A percentile compares a stretch with the other conserved stretches of the same genome.
Evolutionary conservation across 2,113 vertebrate species (phyloP).

Genomic region (Centropristis striata): DNA sequence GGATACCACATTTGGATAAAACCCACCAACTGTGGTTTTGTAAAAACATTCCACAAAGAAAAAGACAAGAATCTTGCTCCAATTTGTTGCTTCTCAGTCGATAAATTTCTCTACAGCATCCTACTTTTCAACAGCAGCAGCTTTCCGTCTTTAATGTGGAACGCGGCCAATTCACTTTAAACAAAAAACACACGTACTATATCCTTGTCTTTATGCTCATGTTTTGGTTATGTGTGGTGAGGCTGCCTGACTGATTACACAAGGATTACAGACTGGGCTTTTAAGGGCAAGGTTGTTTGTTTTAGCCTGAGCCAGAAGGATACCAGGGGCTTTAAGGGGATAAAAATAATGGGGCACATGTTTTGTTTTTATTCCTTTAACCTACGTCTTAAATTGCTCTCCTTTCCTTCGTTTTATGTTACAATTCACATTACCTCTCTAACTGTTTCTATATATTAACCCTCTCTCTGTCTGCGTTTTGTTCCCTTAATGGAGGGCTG

Average conservation of each 20-base stretch:
- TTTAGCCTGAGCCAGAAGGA: slow-evolving; percentile 69
- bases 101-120: not conserved
- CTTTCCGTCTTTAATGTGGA: slow-evolving; percentile 45
- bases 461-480: not conserved
- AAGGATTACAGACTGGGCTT: slow-evolving; percentile 67
- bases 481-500: slow-evolving; percentile 64
- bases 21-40: not conserved
- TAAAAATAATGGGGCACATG: slow-evolving; percentile 10
- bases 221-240: slow-evolving; percentile 59
- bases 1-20: not conserved
- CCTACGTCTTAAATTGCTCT: slow-evolving; percentile 14
- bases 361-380: slow-evolving; percentile 49
- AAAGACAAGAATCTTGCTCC: not conserved
- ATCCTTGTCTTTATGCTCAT: slow-evolving; percentile 3
- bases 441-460: slow-evolving; percentile 14
- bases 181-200: slow-evolving; percentile 16
- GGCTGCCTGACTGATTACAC: slow-evolving; percentile 56
- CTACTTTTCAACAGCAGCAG: not conserved
- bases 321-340: slow-evolving; percentile 65
- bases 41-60: not conserved
- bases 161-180: slow-evolving; percentile 43
- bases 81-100: not conserved
- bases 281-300: slow-evolving; percentile 75
- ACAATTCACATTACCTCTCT: slow-evolving; percentile 27
- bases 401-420: not conserved